Conservation (phyloP, 2,113 vertebrate genomes). For the Dasyornis broadbenti region DNA sequence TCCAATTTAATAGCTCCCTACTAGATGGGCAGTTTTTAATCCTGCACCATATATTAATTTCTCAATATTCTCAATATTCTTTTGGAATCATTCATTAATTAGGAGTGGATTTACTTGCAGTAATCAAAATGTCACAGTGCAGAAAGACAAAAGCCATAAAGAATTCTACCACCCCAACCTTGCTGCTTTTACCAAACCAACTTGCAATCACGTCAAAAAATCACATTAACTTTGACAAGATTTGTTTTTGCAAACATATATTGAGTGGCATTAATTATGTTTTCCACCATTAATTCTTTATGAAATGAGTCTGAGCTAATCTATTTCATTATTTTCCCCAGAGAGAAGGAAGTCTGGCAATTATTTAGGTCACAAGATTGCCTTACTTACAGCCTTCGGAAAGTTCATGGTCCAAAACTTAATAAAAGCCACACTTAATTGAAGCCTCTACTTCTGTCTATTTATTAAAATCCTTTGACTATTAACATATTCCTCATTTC, state of each 20-base stretch:
- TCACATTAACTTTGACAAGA: neutral
- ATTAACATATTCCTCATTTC: neutral
- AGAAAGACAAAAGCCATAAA: neutral
- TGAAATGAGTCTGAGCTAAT: constrained; percentile 38
- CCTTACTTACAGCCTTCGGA: constrained; percentile 12
- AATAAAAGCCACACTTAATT: constrained; percentile 16
- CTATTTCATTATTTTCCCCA: constrained; percentile 35
- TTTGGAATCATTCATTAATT: neutral
- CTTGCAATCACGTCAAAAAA: neutral
- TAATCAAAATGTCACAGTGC: neutral
- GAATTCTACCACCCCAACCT: neutral
- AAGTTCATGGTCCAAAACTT: constrained; percentile 27
- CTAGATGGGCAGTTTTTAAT: neutral
- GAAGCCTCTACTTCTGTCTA: neutral
- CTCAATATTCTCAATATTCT: neutral
- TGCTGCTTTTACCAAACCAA: neutral
- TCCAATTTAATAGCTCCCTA: neutral
- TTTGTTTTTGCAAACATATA: constrained; percentile 36
- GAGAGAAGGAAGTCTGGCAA: constrained; percentile 37
- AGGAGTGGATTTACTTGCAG: neutral
- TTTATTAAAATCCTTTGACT: constrained; percentile 12
- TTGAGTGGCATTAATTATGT: constrained; percentile 38
- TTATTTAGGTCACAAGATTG: constrained; percentile 47
- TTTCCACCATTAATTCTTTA: constrained; percentile 52
- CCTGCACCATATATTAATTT: neutral